These are phyloP conservation scores for Falco punctatus DNA, from an alignment of 2,113 vertebrate species.

Conservation along the genomic window DNA sequence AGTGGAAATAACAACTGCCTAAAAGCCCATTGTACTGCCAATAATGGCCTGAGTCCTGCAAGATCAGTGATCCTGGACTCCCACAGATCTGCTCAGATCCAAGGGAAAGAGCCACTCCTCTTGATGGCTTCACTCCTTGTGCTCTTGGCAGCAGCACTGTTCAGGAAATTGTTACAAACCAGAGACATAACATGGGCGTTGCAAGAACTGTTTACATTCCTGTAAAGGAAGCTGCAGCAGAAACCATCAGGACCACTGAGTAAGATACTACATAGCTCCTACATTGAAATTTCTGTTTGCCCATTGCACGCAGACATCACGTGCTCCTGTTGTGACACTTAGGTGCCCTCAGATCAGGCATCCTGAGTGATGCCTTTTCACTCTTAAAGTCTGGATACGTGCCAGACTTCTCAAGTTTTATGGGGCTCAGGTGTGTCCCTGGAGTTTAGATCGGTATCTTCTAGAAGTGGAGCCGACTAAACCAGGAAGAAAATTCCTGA, in stretches of 20 bases:
- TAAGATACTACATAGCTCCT: background rate
- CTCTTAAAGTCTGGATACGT: background rate
- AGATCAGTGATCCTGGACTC: background rate
- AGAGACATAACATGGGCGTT: constrained; percentile 80
- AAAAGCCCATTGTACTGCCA: rapidly evolving
- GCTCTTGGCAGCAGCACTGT: constrained; percentile 59
- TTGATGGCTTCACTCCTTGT: background rate
- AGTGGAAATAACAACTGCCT: background rate
- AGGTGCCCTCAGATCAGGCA: background rate
- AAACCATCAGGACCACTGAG: background rate
- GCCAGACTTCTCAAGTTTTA: background rate
- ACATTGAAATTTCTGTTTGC: background rate
- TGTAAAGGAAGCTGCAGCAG: constrained; percentile 42
- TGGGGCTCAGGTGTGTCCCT: background rate
- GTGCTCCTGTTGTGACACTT: background rate
- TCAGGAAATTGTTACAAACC: constrained; percentile 73
- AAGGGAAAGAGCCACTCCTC: background rate
- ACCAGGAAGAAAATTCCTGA: background rate
- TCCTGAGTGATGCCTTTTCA: background rate
- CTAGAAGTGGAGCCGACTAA: background rate
- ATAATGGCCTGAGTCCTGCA: background rate
- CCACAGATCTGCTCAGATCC: background rate
- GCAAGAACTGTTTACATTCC: constrained; percentile 81
- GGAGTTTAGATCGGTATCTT: background rate
- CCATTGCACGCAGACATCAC: rapidly evolving